Evolutionary conservation across 2,888 invertebrate genomes (phyloP).

Genomic region (Hedychridium roseum): DNA sequence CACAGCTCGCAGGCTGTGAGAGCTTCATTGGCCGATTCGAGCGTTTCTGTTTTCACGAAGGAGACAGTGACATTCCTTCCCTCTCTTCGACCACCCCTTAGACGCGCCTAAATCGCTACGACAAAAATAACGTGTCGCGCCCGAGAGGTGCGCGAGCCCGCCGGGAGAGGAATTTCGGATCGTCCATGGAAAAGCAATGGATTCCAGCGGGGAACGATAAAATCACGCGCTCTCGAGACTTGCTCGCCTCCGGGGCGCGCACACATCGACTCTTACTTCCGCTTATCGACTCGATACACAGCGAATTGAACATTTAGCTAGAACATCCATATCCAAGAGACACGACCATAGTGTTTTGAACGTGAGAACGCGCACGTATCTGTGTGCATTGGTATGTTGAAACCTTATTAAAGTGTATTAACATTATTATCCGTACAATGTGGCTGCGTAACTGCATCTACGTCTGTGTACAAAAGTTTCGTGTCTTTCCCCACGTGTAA

Average conservation of each 20-base stretch:
- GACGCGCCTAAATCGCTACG: constrained; percentile 21
- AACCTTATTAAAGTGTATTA: too few species aligned
- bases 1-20: too few species aligned
- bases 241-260: constrained; percentile 10
- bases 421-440: too few species aligned
- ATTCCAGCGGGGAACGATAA: too few species aligned
- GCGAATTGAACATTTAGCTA: constrained; percentile 31
- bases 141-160: constrained; percentile 22
- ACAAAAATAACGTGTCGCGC: constrained; percentile 31
- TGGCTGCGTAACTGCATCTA: too few species aligned
- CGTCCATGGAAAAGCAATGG: too few species aligned
- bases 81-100: too few species aligned
- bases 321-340: constrained; percentile 34
- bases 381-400: too few species aligned
- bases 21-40: neutral
- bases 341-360: constrained; percentile 26
- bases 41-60: neutral
- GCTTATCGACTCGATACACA: constrained; percentile 20
- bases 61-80: too few species aligned
- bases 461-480: too few species aligned
- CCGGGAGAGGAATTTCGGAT: constrained; percentile 10
- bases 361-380: too few species aligned
- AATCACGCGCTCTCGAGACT: constrained; percentile 10
- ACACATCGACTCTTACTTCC: constrained; percentile 8
- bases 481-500: too few species aligned